Base-by-base conservation (phyloP, 2,113 vertebrate species). In the Hippoglossus stenolepis region DNA sequence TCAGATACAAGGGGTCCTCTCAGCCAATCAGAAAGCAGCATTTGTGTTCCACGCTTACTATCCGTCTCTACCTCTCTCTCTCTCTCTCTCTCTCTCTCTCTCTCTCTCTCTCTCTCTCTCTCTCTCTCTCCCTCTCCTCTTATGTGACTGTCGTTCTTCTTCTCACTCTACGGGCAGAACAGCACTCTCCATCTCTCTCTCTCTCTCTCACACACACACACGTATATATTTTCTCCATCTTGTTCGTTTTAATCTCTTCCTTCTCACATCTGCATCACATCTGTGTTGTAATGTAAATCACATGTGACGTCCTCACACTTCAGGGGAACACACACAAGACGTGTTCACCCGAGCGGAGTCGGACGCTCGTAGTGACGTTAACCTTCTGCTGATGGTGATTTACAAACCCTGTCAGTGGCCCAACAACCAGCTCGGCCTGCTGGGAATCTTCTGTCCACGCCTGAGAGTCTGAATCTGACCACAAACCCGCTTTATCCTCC, bases 1-100 rank as follows among this genome's bases (percentile, higher is more conserved):
- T 91, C 69, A 74, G 90, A 89, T 89, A 91, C 90, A 91, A 82
- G 86, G 82, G 75, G 17, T 18, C 15, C 67, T 80, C 62, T 75
- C 74, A 83, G 80, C 86, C 90, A 90, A 90, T 91, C 86, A 87
- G 79, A 21, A 63, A 0, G 23, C 86, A 74, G 66, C 15, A 6
- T 62, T 49, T 64, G 38, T 21, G 31, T 20, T 14, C 49, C 70
- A 47, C 58, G 20, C 43, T 53, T 43, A 18, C 40, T 23, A 0
- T 31, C 15, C 28, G 1, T 31, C 31, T 31, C 64, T 53, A 1
- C 0, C 45, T 26, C 66, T 53, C 62, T 72, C 43, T 70, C 40
- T 51, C 31, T 31, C 31, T 31, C 31, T 31, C 23, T 69, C 38
- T 18, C 65, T 35, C 47, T 54, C 66, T 65, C 20, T 69, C 20